Base-by-base conservation (phyloP, 2,797 vertebrate genomes). In the Aeoliscus strigatus region DNA sequence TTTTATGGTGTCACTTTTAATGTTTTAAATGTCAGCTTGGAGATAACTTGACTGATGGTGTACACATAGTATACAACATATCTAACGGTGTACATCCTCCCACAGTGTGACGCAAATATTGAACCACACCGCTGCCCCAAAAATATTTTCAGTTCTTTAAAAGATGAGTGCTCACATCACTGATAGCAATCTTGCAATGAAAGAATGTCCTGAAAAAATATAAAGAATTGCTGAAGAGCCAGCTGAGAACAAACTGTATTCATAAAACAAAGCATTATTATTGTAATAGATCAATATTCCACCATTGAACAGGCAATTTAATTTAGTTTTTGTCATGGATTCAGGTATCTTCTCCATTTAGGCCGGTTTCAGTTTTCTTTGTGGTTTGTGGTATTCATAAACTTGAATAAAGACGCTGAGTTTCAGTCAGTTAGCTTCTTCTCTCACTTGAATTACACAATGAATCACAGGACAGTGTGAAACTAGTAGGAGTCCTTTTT, bases 81-180 rank as follows among this genome's bases (percentile, higher is more conserved):
- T 21, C 18, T 21, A 21, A 21, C 18, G 6, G 18, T 21, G 6
- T 6, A 21, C 18, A 21, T 21, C 18, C 18, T 21, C 18, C 3
- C 3, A 21, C 18, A 21, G 23, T 12, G 1, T 9, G 11, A 43
- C 14, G n/a, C 1, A 27, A 10, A n/a, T 5, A 9, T 2, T 30
- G 29, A 41, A 0, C 0, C n/a, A 5, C 13, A 49, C 18, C 0
- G 1, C 17, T 52, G 16, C 54, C 23, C 18, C 33, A 61, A 2
- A 68, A 57, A 52, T 42, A 46, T 11, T 77, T 51, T 70, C 60
- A 77, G 14, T 80, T 81, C 69, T 69, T 54, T 6, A 64, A 66
- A 71, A 23, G 5, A 3, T 25, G 24, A 7, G 3, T 6, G 6
- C 5, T 25, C 3, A 25, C 6, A 9, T 25, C 9, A 25, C 2